Evolutionary conservation across 2,797 vertebrate species (phyloP).

Genomic region (Phyllotis vaccarum): DNA sequence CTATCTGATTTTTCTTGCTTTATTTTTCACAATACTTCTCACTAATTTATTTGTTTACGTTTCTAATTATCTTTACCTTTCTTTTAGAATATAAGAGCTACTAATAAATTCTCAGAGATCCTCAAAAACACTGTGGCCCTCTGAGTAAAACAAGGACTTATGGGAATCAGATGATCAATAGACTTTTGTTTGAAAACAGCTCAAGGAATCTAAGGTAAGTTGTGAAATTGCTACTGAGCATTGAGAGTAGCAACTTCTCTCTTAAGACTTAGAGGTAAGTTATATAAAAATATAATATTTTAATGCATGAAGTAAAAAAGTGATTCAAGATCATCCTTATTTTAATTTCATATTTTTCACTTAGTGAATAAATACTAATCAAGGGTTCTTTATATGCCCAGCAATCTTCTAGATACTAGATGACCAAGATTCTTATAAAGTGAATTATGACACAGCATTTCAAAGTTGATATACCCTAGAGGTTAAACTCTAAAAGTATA

Average conservation of each 20-base stretch:
- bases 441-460: not conserved
- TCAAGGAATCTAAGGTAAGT: not conserved
- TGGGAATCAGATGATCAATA: not conserved
- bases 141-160: not conserved
- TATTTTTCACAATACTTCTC: not conserved
- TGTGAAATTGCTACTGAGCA: not conserved
- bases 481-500: not conserved
- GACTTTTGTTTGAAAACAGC: not conserved
- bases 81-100: not conserved
- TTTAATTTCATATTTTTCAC: constrained; percentile 17
- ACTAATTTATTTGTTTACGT: not conserved
- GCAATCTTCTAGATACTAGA: not conserved
- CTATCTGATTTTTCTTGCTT: not conserved
- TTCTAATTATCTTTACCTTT: not conserved
- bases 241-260: not conserved
- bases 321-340: not conserved
- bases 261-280: not conserved
- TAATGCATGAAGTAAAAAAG: constrained; percentile 10
- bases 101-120: not conserved
- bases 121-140: not conserved
- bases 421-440: not conserved
- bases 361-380: constrained; percentile 16
- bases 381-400: not conserved
- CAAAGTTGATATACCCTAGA: not conserved
- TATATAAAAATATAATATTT: not conserved